phyloP scores from a whole-genome alignment of 2,797 vertebrate genomes.

The Octomys mimax region DNA sequence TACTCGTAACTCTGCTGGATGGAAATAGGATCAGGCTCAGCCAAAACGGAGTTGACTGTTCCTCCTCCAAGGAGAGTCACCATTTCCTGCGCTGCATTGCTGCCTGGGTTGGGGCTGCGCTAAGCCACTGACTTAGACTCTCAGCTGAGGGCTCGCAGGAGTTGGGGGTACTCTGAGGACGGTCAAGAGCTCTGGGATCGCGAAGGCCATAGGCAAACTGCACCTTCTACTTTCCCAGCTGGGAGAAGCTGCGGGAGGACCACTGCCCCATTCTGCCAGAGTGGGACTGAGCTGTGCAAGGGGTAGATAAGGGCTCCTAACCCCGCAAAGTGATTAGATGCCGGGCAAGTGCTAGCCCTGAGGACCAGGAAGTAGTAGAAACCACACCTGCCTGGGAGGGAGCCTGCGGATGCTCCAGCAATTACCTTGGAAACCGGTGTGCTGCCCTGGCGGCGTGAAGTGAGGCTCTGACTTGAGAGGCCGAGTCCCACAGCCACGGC shows the following conservation, averaged over 20 bases:
- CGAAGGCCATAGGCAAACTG: not conserved
- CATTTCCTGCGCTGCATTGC: not conserved
- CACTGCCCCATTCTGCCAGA: not conserved
- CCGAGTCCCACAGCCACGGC: not conserved
- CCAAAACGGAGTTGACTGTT: too few relatives aligned
- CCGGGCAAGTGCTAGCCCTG: not conserved
- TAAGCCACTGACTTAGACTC: not conserved
- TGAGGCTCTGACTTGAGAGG: not conserved
- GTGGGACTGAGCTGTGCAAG: not conserved
- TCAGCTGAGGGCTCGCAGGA: not conserved
- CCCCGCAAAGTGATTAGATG: rapidly evolving
- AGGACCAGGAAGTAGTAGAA: not conserved
- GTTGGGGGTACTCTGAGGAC: rapidly evolving
- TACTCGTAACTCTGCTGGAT: too few relatives aligned
- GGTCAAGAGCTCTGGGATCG: rapidly evolving
- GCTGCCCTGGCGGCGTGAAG: not conserved
- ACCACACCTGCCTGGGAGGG: not conserved
- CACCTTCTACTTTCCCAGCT: not conserved
- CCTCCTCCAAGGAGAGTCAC: too few relatives aligned
- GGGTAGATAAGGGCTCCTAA: too few relatives aligned
- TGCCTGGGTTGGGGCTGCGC: too few relatives aligned
- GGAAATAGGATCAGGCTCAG: too few relatives aligned
- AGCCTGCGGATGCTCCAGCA: too few relatives aligned
- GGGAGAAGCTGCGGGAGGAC: not conserved
- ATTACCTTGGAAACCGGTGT: rapidly evolving